Conservation (phyloP, 2,888 invertebrate genomes). For the Anarsia innoxiella region DNA sequence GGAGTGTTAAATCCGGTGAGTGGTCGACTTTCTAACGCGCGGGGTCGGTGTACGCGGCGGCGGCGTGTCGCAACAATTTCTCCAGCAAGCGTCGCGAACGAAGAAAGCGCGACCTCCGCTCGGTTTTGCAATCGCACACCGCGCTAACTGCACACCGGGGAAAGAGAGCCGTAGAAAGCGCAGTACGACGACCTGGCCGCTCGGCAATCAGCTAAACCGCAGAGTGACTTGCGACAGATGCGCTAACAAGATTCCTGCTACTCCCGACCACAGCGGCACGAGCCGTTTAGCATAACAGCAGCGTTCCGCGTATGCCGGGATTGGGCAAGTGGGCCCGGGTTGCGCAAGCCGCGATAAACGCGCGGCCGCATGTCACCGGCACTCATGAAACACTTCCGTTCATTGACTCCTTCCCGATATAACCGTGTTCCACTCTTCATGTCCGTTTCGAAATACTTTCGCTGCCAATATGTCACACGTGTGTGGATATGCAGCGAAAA, state of each 20-base stretch:
- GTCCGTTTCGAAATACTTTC: constrained; percentile 58
- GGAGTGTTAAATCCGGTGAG: constrained; percentile 71
- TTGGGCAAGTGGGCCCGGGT: constrained; percentile 59
- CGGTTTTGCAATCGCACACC: constrained; percentile 68
- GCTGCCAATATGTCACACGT: constrained; percentile 41
- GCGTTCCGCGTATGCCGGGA: constrained; percentile 35
- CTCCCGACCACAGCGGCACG: constrained; percentile 40
- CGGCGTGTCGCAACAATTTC: constrained; percentile 74
- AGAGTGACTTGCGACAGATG: constrained; percentile 41
- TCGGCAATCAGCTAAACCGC: constrained; percentile 34
- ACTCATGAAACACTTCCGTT: constrained; percentile 72
- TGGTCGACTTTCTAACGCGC: constrained; percentile 74
- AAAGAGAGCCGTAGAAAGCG: constrained; percentile 63
- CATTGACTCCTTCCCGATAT: constrained; percentile 73
- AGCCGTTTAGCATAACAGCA: constrained; percentile 33
- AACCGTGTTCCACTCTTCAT: constrained; percentile 42
- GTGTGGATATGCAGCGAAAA: constrained; percentile 31
- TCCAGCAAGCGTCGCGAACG: constrained; percentile 69
- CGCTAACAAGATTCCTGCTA: constrained; percentile 48
- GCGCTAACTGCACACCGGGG: constrained; percentile 31
- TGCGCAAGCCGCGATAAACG: constrained; percentile 66
- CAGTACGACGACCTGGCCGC: constrained; percentile 43
- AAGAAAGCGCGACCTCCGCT: constrained; percentile 74
- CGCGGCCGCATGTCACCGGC: constrained; percentile 60
- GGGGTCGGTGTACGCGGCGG: constrained; percentile 68